phyloP scores from a whole-genome alignment of 2,888 invertebrate species.

The Pristionchus arcanus region DNA sequence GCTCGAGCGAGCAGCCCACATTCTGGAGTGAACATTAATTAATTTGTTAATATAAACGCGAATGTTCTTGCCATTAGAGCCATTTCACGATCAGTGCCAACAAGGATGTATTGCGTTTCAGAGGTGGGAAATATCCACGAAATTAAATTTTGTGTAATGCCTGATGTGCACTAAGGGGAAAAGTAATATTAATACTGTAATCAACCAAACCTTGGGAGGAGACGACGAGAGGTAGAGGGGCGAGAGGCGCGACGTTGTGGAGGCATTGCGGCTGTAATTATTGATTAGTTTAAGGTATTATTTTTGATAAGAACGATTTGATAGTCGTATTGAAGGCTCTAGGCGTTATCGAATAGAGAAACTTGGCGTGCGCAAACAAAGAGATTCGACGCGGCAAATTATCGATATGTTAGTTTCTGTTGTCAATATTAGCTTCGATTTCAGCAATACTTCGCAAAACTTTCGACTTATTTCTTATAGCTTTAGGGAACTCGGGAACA shows the following conservation, averaged over 20 bases:
- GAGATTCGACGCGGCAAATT: too few relatives aligned
- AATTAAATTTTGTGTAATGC: neutral
- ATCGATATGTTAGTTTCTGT: neutral
- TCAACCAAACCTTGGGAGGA: slow-evolving; percentile 56
- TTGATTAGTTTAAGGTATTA: too few relatives aligned
- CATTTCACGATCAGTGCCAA: too few relatives aligned
- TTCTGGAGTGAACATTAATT: slow-evolving; percentile 38
- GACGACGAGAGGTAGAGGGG: slow-evolving; percentile 56
- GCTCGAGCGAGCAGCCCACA: slow-evolving; percentile 53
- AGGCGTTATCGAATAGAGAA: too few relatives aligned
- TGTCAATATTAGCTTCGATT: neutral
- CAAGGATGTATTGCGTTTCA: neutral
- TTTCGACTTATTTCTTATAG: neutral
- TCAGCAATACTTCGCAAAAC: neutral
- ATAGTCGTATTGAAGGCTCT: neutral
- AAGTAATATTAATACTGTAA: neutral
- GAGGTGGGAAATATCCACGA: slow-evolving; percentile 42
- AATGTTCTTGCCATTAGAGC: too few relatives aligned
- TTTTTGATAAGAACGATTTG: neutral
- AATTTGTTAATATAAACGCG: too few relatives aligned
- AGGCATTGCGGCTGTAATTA: slow-evolving; percentile 47
- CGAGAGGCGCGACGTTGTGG: slow-evolving; percentile 61
- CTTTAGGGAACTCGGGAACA: too few relatives aligned
- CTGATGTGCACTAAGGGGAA: neutral
- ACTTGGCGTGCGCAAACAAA: too few relatives aligned